Evolutionary conservation across 2,797 vertebrate genomes (phyloP), one percentile per base, ranked within the genome.

Genomic region (Fundulus diaphanus): DNA sequence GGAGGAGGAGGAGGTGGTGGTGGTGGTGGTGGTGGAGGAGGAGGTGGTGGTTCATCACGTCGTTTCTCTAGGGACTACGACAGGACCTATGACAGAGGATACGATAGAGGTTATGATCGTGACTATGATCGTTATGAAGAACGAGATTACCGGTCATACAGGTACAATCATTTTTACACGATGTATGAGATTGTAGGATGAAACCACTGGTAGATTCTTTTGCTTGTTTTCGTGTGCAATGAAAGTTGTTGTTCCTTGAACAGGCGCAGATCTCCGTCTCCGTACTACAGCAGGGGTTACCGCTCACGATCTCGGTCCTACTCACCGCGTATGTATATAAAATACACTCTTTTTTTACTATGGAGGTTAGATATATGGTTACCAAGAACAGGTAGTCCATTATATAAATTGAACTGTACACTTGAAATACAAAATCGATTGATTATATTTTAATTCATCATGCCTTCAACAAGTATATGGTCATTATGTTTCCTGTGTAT

Each of bases 291-390:
- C 89, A 94, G 97, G 78, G 96, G 96, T 22, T 98, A 98, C 89
- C 96, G 97, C 68, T 98, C 97, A 73, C 95, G 96, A 27, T 98
- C 97, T 74, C 94, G 97, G 0, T 98, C 97, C 69, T 97, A 98
- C 78, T 98, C 97, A 0, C 97, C 97, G 92, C 97, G 97, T 98
- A 97, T 91, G 97, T 92, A 68, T 49, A 70, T 27, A 5, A 66
- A 2, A 18, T 3, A 8, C 40, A 18, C 0, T 29, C 16, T 44
- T 5, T 3, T 44, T 29, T 20, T 22, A 51, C 20, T 51, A 24
- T 51, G 22, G 22, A 51, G 6, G 7, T 20, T 24, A 7, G 9
- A 51, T 51, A 2, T 51, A 51, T 0, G 20, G 49, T 51, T 51
- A 51, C 20, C 22, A 51, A 24, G 7, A 22, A 51, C 20, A 51